Evolutionary conservation across 2,113 vertebrate genomes (phyloP).

Genomic region (Oryctolagus cuniculus): DNA sequence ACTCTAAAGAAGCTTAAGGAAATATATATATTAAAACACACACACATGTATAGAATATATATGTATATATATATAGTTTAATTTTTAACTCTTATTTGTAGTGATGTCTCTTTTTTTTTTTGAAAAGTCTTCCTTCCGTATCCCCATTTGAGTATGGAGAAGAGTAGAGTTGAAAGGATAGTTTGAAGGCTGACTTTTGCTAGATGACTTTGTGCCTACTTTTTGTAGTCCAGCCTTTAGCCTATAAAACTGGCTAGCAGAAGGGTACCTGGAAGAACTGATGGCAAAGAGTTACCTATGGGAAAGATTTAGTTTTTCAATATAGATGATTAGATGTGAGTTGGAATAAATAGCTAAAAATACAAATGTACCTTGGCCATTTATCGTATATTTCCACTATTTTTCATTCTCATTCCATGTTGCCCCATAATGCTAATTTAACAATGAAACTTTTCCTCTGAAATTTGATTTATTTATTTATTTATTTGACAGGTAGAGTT

Average conservation of each 20-base stretch:
- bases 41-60: no score
- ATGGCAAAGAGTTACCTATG: background rate
- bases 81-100: slow-evolving; percentile 4
- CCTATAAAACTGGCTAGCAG: background rate
- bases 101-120: background rate
- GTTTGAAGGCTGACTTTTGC: background rate
- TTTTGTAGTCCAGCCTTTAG: background rate
- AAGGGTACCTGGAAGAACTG: background rate
- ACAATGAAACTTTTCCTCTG: background rate
- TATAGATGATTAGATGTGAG: background rate
- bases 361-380: background rate
- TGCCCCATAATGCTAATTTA: background rate
- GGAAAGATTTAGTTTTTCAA: background rate
- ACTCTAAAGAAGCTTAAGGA: background rate
- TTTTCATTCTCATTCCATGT: background rate
- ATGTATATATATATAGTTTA: background rate
- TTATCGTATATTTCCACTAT: background rate
- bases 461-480: background rate
- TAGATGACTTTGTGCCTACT: background rate
- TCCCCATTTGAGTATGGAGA: background rate
- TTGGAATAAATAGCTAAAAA: background rate
- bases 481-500: no score
- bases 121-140: background rate
- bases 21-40: background rate
- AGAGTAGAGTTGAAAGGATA: background rate